These are phyloP conservation scores for Thereva nobilitata DNA, from an alignment of 2,888 invertebrate genomes.

Conservation along the genomic window DNA sequence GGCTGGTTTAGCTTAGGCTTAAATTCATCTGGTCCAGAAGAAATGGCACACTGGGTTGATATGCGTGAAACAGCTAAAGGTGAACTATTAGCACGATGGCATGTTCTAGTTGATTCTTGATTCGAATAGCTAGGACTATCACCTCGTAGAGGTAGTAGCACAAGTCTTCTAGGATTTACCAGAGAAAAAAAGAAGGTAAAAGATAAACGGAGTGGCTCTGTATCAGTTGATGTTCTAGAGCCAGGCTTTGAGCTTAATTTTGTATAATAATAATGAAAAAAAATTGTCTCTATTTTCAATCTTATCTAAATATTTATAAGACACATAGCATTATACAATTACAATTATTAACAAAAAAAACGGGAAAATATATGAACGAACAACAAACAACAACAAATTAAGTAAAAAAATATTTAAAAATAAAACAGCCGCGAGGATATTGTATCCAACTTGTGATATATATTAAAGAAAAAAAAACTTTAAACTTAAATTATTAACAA, in stretches of 20 bases:
- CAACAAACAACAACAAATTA: too few species aligned
- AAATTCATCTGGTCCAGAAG: constrained; percentile 90
- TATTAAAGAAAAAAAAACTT: too few species aligned
- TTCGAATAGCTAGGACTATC: constrained; percentile 59
- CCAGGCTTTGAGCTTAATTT: constrained; percentile 45
- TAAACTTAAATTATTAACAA: too few species aligned
- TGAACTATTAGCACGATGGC: constrained; percentile 93
- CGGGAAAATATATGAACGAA: too few species aligned
- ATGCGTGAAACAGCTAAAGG: constrained; percentile 85
- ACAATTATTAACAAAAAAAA: too few species aligned
- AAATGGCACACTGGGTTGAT: constrained; percentile 90
- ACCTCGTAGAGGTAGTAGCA: constrained; percentile 41
- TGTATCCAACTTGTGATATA: too few species aligned
- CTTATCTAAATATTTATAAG: too few species aligned
- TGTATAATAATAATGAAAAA: constrained; percentile 37
- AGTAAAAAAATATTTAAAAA: too few species aligned
- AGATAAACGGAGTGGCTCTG: constrained; percentile 40
- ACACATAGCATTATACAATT: too few species aligned
- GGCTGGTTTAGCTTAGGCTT: constrained; percentile 95
- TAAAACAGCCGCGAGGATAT: too few species aligned
- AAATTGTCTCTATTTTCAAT: too few species aligned
- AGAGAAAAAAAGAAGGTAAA: constrained; percentile 40
- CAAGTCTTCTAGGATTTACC: constrained; percentile 31
- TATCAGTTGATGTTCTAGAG: constrained; percentile 43
- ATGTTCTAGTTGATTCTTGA: constrained; percentile 81